phyloP scores from a whole-genome alignment of 2,888 invertebrate genomes.

The Callyntrura sp. region DNA sequence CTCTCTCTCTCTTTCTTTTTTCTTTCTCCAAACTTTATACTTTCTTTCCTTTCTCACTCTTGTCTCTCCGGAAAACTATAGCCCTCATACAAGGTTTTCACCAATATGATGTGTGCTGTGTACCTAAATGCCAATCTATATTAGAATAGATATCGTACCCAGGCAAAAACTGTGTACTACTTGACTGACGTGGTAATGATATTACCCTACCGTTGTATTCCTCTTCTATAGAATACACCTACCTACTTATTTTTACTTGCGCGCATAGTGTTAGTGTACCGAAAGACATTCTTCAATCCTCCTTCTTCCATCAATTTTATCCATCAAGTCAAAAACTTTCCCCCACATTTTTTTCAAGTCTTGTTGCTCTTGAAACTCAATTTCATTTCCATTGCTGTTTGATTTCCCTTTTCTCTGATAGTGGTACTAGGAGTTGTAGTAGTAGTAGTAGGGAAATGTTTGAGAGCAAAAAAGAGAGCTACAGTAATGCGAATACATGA shows the following conservation, averaged over 20 bases:
- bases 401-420: constrained; percentile 65
- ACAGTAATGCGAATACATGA: not conserved
- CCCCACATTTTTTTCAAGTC: constrained; percentile 71
- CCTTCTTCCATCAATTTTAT: constrained; percentile 75
- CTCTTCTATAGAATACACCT: too few species aligned
- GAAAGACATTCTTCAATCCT: constrained; percentile 74
- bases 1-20: too few species aligned
- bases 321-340: constrained; percentile 74
- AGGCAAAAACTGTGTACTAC: too few species aligned
- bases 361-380: constrained; percentile 75
- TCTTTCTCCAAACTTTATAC: constrained; percentile 29
- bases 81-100: constrained; percentile 61
- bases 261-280: too few species aligned
- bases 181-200: too few species aligned
- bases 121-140: too few species aligned
- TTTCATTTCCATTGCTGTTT: constrained; percentile 75
- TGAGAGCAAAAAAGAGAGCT: constrained; percentile 9
- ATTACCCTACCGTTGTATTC: too few species aligned
- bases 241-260: too few species aligned
- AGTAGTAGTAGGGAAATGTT: too few species aligned
- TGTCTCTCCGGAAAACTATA: constrained; percentile 53
- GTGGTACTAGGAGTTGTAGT: not conserved
- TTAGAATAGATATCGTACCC: too few species aligned
- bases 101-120: too few species aligned
- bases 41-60: constrained; percentile 30